phyloP scores from a whole-genome alignment of 2,113 vertebrate genomes.

The Thamnaconus septentrionalis region DNA sequence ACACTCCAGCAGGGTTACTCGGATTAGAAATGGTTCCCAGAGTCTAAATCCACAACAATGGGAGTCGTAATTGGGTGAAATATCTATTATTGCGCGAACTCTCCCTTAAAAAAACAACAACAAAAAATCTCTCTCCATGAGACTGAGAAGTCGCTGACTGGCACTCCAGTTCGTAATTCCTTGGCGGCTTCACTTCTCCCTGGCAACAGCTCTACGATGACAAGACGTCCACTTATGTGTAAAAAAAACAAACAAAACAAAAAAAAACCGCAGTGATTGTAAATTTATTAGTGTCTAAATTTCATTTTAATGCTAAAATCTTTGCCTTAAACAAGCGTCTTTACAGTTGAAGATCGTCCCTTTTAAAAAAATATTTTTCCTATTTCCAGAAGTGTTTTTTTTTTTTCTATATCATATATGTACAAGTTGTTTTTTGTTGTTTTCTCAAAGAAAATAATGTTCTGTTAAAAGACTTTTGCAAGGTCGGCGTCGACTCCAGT shows the following conservation, averaged over 20 bases:
- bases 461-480: constrained; percentile 41
- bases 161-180: no score
- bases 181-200: no score
- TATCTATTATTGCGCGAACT: no score
- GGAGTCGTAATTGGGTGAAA: no score
- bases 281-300: constrained; percentile 25
- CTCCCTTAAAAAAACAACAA: no score
- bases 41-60: no score
- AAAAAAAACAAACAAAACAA: constrained; percentile 4
- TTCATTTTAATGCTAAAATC: constrained; percentile 33
- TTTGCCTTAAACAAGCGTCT: constrained; percentile 19
- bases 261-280: constrained; percentile 36
- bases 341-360: constrained; percentile 41
- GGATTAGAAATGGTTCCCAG: no score
- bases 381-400: constrained; percentile 38
- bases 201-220: no score
- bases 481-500: constrained; percentile 42
- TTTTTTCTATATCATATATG: constrained; percentile 57
- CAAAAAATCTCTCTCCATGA: not conserved
- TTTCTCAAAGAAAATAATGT: constrained; percentile 60
- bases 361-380: constrained; percentile 71
- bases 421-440: constrained; percentile 41
- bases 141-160: no score
- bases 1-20: no score
- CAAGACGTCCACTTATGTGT: constrained; percentile 26